These are phyloP conservation scores for Leptoclinus maculatus DNA, from an alignment of 2,797 vertebrate species.

Conservation along the genomic window DNA sequence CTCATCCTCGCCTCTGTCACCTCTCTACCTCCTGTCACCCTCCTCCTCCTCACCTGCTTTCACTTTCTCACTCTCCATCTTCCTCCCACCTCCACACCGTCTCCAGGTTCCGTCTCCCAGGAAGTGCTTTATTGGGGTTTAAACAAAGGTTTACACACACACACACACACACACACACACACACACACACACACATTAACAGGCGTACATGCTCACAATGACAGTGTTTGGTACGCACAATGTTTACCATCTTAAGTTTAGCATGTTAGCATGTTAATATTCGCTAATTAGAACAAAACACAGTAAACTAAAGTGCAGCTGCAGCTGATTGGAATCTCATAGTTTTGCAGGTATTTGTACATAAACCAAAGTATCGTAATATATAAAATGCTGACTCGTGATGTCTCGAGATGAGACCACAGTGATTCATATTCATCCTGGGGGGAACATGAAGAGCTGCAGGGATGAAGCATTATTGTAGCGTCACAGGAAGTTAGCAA, in stretches of 20 bases:
- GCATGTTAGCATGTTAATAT: no score
- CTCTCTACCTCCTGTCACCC: constrained; percentile 15
- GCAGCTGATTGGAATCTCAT: no score
- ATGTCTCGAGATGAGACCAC: no score
- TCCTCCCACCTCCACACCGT: constrained; percentile 23
- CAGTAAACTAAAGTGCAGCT: no score
- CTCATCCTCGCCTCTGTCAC: not conserved
- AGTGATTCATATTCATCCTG: no score
- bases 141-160: constrained; percentile 51
- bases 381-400: not conserved
- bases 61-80: not conserved
- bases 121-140: constrained; percentile 51
- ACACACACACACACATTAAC: constrained; percentile 5
- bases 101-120: constrained; percentile 30
- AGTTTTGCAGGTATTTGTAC: not conserved
- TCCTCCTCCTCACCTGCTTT: constrained; percentile 18
- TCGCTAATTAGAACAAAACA: no score
- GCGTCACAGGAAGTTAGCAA: no score
- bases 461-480: no score
- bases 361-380: not conserved
- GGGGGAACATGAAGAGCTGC: no score
- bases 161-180: constrained; percentile 13
- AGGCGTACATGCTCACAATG: no score
- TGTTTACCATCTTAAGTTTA: no score
- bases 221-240: no score